A percentile compares a stretch with the other conserved stretches of the same genome.
These are phyloP conservation scores for Cottoperca gobio DNA, from an alignment of 2,797 vertebrate genomes.

Conservation along the genomic window DNA sequence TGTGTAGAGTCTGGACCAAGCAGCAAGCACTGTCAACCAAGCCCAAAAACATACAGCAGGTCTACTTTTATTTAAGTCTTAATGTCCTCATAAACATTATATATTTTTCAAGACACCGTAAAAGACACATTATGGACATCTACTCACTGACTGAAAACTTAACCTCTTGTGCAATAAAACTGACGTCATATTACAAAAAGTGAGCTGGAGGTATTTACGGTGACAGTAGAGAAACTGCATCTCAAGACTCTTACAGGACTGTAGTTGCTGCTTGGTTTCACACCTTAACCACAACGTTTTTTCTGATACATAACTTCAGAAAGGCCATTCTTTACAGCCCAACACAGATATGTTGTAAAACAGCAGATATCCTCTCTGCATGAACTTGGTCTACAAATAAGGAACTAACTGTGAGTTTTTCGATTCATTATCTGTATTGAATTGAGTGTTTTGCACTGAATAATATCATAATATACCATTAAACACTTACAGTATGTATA, in stretches of 20 bases:
- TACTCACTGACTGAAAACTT: background rate
- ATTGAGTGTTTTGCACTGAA: background rate
- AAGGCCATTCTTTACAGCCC: background rate
- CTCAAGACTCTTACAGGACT: background rate
- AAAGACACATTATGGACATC: background rate
- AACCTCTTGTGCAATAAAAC: background rate
- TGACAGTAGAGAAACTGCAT: background rate
- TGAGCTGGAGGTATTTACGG: background rate
- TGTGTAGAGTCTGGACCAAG: too few species aligned
- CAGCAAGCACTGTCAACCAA: too few species aligned
- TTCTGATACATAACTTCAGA: background rate
- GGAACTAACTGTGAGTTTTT: background rate
- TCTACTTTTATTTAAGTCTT: background rate
- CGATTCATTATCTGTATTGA: background rate
- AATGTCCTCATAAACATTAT: background rate
- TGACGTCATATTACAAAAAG: conserved; percentile 3
- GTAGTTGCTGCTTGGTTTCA: background rate
- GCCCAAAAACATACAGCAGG: background rate
- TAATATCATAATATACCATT: background rate
- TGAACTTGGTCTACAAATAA: background rate
- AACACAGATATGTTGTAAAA: background rate
- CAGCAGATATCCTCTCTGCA: background rate
- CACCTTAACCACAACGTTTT: background rate
- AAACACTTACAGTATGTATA: background rate
- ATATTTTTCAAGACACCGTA: background rate